phyloP scores from a whole-genome alignment of 2,797 vertebrate genomes.

The Channallabes apus region DNA sequence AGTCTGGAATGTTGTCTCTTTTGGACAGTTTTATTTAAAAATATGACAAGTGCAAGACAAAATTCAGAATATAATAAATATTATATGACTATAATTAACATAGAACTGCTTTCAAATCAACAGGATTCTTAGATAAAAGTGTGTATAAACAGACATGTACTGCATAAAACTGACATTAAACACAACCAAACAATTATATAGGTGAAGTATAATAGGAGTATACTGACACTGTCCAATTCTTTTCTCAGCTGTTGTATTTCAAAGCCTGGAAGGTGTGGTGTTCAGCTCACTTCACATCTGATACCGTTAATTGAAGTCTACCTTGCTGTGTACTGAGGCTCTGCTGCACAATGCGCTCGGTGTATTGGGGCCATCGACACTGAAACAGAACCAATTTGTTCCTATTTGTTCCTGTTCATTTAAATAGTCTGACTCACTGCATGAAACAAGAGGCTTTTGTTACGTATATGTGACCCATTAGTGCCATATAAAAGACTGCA shows the following conservation, averaged over 20 bases:
- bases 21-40: not conserved
- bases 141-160: not conserved
- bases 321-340: constrained; percentile 25
- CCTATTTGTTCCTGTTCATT: constrained; percentile 39
- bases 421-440: constrained; percentile 11
- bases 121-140: not conserved
- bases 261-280: constrained; percentile 22
- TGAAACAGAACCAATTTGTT: constrained; percentile 34
- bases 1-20: not conserved
- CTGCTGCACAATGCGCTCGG: constrained; percentile 21
- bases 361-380: constrained; percentile 21
- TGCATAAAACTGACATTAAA: not conserved
- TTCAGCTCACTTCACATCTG: constrained; percentile 25
- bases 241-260: not conserved
- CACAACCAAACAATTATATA: not conserved
- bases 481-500: not conserved
- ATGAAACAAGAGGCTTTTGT: constrained; percentile 11
- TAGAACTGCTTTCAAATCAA: not conserved
- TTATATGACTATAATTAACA: not conserved
- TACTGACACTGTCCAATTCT: not conserved
- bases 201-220: not conserved
- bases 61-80: not conserved
- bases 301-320: constrained; percentile 34
- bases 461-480: constrained; percentile 4
- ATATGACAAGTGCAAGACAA: not conserved